Evolutionary conservation across 2,113 vertebrate species (phyloP), one percentile per base, ranked within the genome.

Genomic region (Coregonus clupeaformis): DNA sequence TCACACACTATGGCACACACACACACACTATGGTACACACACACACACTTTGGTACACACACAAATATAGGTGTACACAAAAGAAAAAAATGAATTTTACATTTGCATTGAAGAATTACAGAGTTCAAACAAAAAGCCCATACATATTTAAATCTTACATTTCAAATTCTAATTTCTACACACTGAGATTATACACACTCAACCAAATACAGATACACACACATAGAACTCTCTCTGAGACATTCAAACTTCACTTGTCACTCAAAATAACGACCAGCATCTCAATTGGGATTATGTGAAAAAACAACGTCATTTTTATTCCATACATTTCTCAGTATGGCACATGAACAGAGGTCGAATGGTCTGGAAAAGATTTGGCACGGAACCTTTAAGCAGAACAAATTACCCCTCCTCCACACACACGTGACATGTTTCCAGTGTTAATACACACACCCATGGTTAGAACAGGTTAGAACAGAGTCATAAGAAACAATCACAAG

Each of bases 301-400:
- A 87, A 86, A 92, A 89, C 69, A 27, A 69, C 27, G 27, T 79
- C 80, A 79, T 88, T 90, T 92, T 92, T 90, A 92, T 92, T 92
- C 90, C 88, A n/a, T n/a, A n/a, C n/a, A n/a, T n/a, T n/a, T n/a
- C n/a, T n/a, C n/a, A n/a, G 82, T 86, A 88, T 90, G 87, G 90
- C 90, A 92, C 89, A 92, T 78, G 84, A 90, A 92, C 90, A 91
- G 84, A 92, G 89, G 83, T 80, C 81, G 84, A 85, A 88, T 80
- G 89, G 83, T 89, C 87, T 89, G 87, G 86, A 89, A 92, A 90
- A 88, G 82, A 85, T 90, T 90, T 91, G 92, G 88, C 90, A 93
- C 82, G 78, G 82, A 91, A 88, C 81, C 85, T 87, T 87, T n/a
- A n/a, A n/a, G n/a, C n/a, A n/a, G n/a, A n/a, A n/a, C n/a, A n/a